phyloP scores from a whole-genome alignment of 2,113 vertebrate genomes.

The Stomatorhinus ivindoensis region DNA sequence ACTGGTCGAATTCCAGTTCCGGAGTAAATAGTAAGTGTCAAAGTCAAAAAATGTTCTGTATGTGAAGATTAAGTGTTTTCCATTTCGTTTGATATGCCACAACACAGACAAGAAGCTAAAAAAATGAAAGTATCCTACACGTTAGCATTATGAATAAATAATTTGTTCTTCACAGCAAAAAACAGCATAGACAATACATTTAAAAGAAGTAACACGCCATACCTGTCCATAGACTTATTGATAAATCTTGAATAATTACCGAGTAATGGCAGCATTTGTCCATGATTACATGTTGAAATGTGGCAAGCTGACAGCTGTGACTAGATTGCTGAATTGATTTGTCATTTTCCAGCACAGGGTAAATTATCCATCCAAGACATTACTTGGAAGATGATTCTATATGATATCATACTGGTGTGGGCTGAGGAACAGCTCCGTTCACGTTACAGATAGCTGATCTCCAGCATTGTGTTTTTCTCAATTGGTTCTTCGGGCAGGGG shows the following conservation, averaged over 20 bases:
- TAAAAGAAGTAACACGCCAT: neutral
- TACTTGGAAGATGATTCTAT: conserved; percentile 22
- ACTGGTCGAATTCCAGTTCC: neutral
- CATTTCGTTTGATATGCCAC: neutral
- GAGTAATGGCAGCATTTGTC: neutral
- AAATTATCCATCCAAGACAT: conserved; percentile 61
- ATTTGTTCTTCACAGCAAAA: neutral
- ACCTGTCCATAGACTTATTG: neutral
- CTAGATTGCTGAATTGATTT: neutral
- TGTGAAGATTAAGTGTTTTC: neutral
- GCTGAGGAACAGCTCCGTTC: neutral
- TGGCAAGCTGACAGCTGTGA: neutral
- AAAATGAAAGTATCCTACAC: neutral
- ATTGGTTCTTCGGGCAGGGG: conserved; percentile 53
- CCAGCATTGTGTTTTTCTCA: conserved; percentile 61
- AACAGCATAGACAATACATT: neutral
- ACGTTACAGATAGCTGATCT: conserved; percentile 74
- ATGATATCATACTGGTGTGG: conserved; percentile 14
- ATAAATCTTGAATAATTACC: neutral
- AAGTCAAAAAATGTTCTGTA: neutral
- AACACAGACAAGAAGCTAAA: neutral
- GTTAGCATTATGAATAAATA: neutral
- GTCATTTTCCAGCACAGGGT: conserved; percentile 69
- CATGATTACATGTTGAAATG: neutral
- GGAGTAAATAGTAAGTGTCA: neutral